Conservation (phyloP, 1,140 invertebrate species). For the Adelges cooleyi region DNA sequence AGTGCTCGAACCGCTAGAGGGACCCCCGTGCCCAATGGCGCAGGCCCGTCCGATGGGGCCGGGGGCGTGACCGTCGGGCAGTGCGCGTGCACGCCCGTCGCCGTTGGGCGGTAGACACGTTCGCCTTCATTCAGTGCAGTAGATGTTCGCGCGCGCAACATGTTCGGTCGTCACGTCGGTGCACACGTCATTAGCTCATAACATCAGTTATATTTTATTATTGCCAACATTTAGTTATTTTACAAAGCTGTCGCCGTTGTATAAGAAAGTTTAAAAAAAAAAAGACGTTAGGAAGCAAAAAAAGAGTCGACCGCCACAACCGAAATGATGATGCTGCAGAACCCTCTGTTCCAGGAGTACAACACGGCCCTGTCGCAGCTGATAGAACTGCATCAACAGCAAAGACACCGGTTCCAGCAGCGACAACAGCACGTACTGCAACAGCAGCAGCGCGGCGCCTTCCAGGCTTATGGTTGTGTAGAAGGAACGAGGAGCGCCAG, state of each 20-base stretch:
- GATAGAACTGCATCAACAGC: slow-evolving; percentile 21
- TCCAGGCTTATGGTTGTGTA: slow-evolving; percentile 7
- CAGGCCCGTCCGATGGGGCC: not conserved
- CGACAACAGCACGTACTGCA: not conserved
- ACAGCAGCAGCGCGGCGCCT: not conserved
- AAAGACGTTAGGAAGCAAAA: not conserved
- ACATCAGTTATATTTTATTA: too few relatives aligned
- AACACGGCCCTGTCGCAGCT: slow-evolving; percentile 25
- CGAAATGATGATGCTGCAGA: slow-evolving; percentile 29
- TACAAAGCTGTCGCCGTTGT: too few relatives aligned
- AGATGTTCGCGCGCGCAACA: slow-evolving; percentile 1
- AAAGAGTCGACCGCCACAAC: not conserved
- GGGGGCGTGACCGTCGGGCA: not conserved
- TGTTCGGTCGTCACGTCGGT: not conserved
- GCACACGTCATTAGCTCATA: too few relatives aligned
- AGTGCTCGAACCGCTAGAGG: not conserved
- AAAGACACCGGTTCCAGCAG: not conserved
- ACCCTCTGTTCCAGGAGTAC: slow-evolving; percentile 27
- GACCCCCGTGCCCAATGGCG: slow-evolving; percentile 3
- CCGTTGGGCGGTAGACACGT: not conserved
- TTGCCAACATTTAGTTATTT: too few relatives aligned
- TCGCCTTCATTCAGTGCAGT: not conserved
- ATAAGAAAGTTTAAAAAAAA: too few relatives aligned
- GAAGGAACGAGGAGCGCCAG: slow-evolving; percentile 10
- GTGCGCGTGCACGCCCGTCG: slow-evolving; percentile 17